Evolutionary conservation across 2,888 invertebrate species (phyloP).

Genomic region (Drosophila infuscata): DNA sequence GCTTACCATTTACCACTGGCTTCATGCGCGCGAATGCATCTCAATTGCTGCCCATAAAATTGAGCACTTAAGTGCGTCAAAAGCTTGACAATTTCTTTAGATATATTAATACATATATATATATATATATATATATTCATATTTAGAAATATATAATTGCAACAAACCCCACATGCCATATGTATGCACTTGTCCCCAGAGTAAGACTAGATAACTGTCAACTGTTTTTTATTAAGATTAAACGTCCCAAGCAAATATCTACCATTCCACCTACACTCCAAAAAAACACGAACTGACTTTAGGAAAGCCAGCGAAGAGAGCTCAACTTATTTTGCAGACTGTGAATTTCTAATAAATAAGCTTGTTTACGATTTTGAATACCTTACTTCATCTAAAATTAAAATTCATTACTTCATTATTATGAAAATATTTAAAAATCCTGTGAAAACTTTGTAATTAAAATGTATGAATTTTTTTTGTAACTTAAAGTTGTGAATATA

Average conservation of each 20-base stretch:
- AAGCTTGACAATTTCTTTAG: slow-evolving; percentile 15
- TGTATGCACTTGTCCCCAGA: neutral
- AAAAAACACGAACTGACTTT: neutral
- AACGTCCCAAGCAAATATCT: neutral
- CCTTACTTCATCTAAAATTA: neutral
- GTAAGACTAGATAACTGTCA: neutral
- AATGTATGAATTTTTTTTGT: neutral
- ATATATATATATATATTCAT: too few relatives aligned
- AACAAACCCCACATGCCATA: neutral
- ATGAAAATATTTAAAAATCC: neutral
- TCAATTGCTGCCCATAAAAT: slow-evolving; percentile 36
- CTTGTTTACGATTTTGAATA: neutral
- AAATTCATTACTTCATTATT: too few relatives aligned
- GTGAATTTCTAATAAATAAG: too few relatives aligned
- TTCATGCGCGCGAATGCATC: slow-evolving; percentile 20
- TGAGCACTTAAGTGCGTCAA: slow-evolving; percentile 40
- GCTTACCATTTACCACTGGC: neutral
- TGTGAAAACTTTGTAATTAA: neutral
- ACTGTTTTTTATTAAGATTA: neutral
- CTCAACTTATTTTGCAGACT: neutral
- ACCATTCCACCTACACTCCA: neutral
- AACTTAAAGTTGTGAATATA: neutral
- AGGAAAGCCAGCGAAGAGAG: neutral
- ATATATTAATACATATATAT: neutral
- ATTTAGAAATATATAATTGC: slow-evolving; percentile 18